Conservation (phyloP, 2,888 invertebrate species). For the Heliconius ethilla region DNA sequence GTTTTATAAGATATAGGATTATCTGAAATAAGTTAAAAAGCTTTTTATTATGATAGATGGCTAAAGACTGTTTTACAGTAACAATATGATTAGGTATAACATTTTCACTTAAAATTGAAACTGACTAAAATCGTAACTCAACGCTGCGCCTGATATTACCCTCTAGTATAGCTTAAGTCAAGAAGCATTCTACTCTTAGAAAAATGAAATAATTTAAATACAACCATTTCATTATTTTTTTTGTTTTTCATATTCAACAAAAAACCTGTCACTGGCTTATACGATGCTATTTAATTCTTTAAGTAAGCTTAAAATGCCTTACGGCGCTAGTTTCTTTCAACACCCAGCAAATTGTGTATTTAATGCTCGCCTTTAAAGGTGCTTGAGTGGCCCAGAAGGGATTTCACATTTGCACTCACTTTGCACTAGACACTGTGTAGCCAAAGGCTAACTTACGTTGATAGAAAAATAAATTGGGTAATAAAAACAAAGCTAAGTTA, state of each 20-base stretch:
- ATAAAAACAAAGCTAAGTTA: background rate
- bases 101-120: no score
- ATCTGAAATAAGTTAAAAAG: no score
- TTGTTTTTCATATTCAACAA: background rate
- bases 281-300: background rate
- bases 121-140: no score
- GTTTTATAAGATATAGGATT: no score
- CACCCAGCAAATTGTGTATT: slow-evolving; percentile 77
- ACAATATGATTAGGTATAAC: no score
- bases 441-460: slow-evolving; percentile 65
- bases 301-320: slow-evolving; percentile 62
- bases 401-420: slow-evolving; percentile 72
- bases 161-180: no score
- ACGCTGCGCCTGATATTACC: no score
- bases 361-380: slow-evolving; percentile 72
- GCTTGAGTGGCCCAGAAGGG: slow-evolving; percentile 64
- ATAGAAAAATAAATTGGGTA: slow-evolving; percentile 27
- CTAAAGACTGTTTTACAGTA: no score
- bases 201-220: no score
- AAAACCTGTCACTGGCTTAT: background rate
- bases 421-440: slow-evolving; percentile 75
- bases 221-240: no score
- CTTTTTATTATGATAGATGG: no score
- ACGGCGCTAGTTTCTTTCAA: slow-evolving; percentile 75
- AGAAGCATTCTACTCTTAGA: no score